A percentile compares a stretch with the other conserved stretches of the same genome.
Conservation (phyloP, 2,113 vertebrate genomes). For the Prionailurus bengalensis region DNA sequence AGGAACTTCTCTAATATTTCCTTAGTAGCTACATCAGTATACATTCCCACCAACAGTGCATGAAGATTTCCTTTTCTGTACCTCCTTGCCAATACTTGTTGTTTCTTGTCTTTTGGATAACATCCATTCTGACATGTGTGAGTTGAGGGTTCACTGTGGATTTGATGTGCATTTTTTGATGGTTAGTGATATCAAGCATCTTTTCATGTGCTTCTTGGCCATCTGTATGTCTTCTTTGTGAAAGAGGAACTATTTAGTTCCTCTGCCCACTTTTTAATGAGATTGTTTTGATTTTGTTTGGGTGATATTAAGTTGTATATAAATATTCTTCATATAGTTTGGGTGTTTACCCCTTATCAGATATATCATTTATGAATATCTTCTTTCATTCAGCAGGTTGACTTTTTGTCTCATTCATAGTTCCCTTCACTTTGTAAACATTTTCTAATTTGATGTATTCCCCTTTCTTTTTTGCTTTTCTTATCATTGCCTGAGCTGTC, state of each 20-base stretch:
- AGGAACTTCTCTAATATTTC: background rate
- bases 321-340: background rate
- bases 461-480: background rate
- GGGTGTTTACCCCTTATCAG: background rate
- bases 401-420: background rate
- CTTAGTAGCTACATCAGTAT: background rate
- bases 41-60: background rate
- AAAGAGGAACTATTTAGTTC: background rate
- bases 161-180: background rate
- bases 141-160: background rate
- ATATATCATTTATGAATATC: background rate
- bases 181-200: background rate
- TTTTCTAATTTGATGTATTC: background rate
- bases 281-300: background rate
- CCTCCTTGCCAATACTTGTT: background rate
- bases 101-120: background rate
- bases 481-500: background rate
- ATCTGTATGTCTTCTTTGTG: background rate
- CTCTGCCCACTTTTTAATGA: background rate
- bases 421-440: background rate
- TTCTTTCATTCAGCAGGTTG: background rate
- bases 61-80: background rate
- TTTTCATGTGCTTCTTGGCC: background rate
- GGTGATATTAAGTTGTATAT: background rate
- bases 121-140: background rate